Evolutionary conservation across 1,140 invertebrate species (phyloP).

Genomic region (Zaprionus davidi): DNA sequence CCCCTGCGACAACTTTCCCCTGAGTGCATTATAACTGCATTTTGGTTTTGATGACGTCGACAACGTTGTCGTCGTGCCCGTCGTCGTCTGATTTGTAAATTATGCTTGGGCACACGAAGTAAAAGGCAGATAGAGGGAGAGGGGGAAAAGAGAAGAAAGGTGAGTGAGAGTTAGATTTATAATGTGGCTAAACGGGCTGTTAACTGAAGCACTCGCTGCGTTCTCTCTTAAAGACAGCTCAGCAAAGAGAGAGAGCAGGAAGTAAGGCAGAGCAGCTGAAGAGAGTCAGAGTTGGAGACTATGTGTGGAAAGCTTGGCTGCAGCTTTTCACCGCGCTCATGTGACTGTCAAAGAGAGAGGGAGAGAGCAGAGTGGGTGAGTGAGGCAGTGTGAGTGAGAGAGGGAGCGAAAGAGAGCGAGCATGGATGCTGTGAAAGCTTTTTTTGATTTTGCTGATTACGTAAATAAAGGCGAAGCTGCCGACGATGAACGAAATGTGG

Average conservation of each 20-base stretch:
- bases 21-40: constrained; percentile 81
- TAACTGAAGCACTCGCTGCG: constrained; percentile 32
- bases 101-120: constrained; percentile 54
- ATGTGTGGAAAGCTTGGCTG: constrained; percentile 20
- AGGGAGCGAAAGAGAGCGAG: constrained; percentile 7
- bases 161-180: constrained; percentile 32
- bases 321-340: constrained; percentile 77
- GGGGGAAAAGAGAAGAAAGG: neutral
- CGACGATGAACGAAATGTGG: constrained; percentile 20
- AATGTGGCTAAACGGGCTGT: constrained; percentile 53
- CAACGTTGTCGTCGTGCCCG: constrained; percentile 55
- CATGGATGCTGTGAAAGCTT: constrained; percentile 61
- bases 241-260: constrained; percentile 11
- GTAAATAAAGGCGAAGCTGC: constrained; percentile 80
- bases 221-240: constrained; percentile 38
- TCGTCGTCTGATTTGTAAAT: constrained; percentile 70
- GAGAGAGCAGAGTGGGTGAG: constrained; percentile 18
- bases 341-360: constrained; percentile 55
- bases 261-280: constrained; percentile 2
- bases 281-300: constrained; percentile 7
- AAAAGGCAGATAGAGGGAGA: neutral
- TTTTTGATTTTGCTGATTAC: constrained; percentile 78
- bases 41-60: constrained; percentile 82
- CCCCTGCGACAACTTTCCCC: constrained; percentile 7
- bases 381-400: constrained; percentile 15